Evolutionary conservation across 2,888 invertebrate species (phyloP).

Genomic region (Acanthacorydalis orientalis): DNA sequence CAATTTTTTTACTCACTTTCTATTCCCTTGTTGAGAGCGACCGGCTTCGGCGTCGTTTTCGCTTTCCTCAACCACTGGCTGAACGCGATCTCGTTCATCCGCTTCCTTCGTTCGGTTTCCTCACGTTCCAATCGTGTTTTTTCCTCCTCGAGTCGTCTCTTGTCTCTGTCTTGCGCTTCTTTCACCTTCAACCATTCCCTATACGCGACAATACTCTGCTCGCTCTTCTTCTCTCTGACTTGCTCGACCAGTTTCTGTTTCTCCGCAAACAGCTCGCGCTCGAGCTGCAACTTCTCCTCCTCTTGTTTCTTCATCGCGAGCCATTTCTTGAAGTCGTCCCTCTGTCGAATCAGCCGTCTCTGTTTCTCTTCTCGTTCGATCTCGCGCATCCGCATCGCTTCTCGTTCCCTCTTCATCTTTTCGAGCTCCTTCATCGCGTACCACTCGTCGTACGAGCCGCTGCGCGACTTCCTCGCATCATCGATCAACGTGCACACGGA

Average conservation of each 20-base stretch:
- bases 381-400: background rate
- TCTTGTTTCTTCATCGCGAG: background rate
- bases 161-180: constrained; percentile 22
- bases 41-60: constrained; percentile 42
- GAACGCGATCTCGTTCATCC: constrained; percentile 39
- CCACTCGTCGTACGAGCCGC: constrained; percentile 3
- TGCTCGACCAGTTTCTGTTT: background rate
- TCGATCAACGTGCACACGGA: background rate
- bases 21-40: constrained; percentile 40
- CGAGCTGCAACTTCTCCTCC: background rate
- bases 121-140: constrained; percentile 25
- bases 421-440: background rate
- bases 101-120: constrained; percentile 29
- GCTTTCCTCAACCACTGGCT: constrained; percentile 43
- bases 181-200: constrained; percentile 37
- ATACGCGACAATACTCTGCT: constrained; percentile 32
- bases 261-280: background rate
- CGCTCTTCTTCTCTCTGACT: constrained; percentile 19
- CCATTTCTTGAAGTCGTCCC: constrained; percentile 5
- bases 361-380: background rate
- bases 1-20: constrained; percentile 44
- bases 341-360: background rate
- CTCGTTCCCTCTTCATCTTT: background rate
- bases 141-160: constrained; percentile 16
- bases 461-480: background rate